phyloP scores from a whole-genome alignment of 2,113 vertebrate genomes.

The Scatophagus argus region DNA sequence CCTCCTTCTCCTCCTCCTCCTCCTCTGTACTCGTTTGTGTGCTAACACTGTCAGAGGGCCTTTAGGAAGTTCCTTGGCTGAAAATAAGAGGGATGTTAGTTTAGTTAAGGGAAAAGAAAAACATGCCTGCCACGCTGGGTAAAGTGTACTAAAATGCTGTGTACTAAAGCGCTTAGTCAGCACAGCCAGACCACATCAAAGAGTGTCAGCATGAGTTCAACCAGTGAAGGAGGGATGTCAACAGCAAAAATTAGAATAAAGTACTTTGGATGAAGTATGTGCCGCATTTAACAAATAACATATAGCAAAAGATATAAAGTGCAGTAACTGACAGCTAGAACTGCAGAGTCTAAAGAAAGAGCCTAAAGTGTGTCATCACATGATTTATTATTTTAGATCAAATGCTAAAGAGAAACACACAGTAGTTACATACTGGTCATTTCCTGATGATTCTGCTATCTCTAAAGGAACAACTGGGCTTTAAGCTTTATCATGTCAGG shows the following conservation, averaged over 20 bases:
- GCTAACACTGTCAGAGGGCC: slow-evolving; percentile 54
- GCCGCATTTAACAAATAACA: neutral
- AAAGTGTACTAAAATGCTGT: slow-evolving; percentile 43
- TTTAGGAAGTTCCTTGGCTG: slow-evolving; percentile 56
- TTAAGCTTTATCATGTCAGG: no score
- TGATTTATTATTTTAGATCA: neutral
- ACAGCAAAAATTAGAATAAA: neutral
- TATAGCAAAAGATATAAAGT: neutral
- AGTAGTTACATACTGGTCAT: neutral
- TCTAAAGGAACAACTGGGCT: neutral
- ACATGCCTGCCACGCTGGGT: slow-evolving; percentile 19
- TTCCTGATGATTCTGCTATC: neutral
- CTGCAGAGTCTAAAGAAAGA: neutral
- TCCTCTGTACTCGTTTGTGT: slow-evolving; percentile 43
- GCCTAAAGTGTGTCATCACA: neutral
- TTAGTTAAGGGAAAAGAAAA: slow-evolving; percentile 52
- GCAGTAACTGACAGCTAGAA: neutral
- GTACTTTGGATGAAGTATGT: neutral
- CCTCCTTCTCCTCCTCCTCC: slow-evolving; percentile 17
- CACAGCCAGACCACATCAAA: slow-evolving; percentile 4
- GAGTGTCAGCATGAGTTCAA: slow-evolving; percentile 5
- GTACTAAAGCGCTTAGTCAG: slow-evolving; percentile 32
- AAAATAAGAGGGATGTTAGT: slow-evolving; percentile 64
- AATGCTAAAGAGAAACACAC: neutral
- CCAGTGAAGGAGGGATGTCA: neutral